These are phyloP conservation scores for Rhadina sibilatrix DNA, from an alignment of 2,113 vertebrate genomes.

Conservation along the genomic window DNA sequence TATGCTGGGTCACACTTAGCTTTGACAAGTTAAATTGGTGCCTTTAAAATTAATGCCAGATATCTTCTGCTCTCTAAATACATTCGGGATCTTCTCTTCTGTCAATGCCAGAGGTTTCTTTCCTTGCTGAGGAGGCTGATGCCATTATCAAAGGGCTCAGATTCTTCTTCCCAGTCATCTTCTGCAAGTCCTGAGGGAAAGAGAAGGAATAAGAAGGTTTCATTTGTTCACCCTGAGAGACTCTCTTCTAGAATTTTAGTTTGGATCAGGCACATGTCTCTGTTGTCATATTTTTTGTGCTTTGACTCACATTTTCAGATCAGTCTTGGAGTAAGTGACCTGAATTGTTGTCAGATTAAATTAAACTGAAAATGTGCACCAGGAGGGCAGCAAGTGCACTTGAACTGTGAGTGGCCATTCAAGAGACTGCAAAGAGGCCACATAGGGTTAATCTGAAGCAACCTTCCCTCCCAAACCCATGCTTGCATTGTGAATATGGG, in stretches of 20 bases:
- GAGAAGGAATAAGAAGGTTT: background rate
- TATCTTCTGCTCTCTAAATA: background rate
- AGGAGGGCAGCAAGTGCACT: background rate
- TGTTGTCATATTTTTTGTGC: background rate
- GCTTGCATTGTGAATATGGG: background rate
- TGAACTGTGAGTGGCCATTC: background rate
- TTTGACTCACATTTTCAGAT: background rate
- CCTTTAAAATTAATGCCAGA: background rate
- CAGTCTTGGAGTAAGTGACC: background rate
- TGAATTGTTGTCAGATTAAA: background rate
- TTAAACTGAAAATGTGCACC: background rate
- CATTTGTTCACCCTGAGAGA: background rate
- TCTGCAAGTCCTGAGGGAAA: background rate
- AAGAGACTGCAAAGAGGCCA: background rate
- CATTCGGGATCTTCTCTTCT: background rate
- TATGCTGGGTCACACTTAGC: background rate
- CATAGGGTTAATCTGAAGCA: background rate
- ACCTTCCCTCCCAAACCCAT: background rate
- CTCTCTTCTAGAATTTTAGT: background rate
- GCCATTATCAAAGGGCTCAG: background rate
- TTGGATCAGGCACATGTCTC: background rate
- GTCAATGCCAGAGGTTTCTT: background rate
- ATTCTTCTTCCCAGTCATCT: background rate
- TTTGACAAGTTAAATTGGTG: background rate
- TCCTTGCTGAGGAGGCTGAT: background rate